These are phyloP conservation scores for Pocillopora damicornis DNA, from an alignment of 64 coral and sea anemone genomes.

Conservation along the genomic window DNA sequence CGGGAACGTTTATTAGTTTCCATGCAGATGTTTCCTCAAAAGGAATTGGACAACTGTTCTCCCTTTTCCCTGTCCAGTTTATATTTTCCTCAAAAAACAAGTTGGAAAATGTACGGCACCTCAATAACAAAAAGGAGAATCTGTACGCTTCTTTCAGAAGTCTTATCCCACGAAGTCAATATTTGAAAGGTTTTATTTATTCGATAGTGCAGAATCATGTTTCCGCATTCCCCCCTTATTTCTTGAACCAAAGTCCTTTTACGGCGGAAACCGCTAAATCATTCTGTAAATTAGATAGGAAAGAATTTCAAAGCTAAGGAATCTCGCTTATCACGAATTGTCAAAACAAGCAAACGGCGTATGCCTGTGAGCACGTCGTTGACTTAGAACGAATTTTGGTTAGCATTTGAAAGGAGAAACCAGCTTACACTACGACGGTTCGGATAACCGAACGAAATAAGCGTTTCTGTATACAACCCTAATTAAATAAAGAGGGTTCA, in stretches of 20 bases:
- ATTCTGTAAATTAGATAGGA: neutral
- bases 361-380: neutral
- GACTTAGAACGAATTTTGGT: neutral
- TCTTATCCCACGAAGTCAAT: too few species aligned
- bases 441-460: neutral
- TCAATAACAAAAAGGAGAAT: too few species aligned
- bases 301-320: neutral
- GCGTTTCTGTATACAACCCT: too few species aligned
- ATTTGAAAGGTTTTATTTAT: neutral
- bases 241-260: neutral
- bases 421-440: neutral
- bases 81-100: too few species aligned
- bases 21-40: neutral
- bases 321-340: conserved; percentile 5
- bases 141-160: too few species aligned
- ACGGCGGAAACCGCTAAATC: neutral
- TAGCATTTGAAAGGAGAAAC: neutral
- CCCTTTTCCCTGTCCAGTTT: too few species aligned
- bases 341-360: neutral
- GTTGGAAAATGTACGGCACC: too few species aligned
- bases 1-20: neutral
- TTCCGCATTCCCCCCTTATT: neutral
- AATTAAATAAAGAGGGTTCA: too few species aligned
- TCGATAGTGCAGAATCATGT: neutral
- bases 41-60: neutral